Percentiles rank a stretch among this genome's conserved stretches.
These are phyloP conservation scores for Oplegnathus fasciatus DNA, from an alignment of 2,113 vertebrate species.

Conservation along the genomic window DNA sequence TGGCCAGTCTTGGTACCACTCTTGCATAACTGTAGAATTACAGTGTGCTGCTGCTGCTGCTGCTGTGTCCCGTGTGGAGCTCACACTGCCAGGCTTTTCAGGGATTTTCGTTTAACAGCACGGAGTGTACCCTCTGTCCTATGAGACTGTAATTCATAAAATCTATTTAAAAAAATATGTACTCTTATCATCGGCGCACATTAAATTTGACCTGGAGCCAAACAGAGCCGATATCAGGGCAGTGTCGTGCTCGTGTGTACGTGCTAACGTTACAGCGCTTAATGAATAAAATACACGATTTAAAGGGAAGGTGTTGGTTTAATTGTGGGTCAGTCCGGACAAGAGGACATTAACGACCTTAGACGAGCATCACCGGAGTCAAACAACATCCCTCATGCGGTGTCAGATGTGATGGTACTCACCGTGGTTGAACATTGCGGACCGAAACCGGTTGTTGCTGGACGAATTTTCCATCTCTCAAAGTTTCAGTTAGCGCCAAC, in stretches of 20 bases:
- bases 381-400: conserved; percentile 7
- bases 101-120: conserved; percentile 51
- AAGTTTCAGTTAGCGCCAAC: conserved; percentile 47
- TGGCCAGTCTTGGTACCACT: conserved; percentile 60
- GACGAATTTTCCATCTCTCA: conserved; percentile 82
- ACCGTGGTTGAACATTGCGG: conserved; percentile 84
- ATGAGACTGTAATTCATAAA: background rate
- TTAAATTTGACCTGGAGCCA: background rate
- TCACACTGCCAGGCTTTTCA: conserved; percentile 36
- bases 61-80: conserved; percentile 53
- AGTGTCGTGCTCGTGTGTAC: background rate
- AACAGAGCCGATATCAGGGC: background rate
- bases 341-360: background rate
- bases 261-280: background rate
- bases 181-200: background rate
- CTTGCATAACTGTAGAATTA: conserved; percentile 68
- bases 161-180: background rate
- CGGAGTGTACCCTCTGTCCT: conserved; percentile 31
- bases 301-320: background rate
- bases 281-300: background rate
- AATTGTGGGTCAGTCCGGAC: background rate
- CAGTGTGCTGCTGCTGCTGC: conserved; percentile 49
- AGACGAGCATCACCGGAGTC: conserved; percentile 12
- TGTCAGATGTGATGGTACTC: conserved; percentile 61
- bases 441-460: conserved; percentile 81